Evolutionary conservation across 2,113 vertebrate species (phyloP).

Genomic region (Silurus meridionalis): DNA sequence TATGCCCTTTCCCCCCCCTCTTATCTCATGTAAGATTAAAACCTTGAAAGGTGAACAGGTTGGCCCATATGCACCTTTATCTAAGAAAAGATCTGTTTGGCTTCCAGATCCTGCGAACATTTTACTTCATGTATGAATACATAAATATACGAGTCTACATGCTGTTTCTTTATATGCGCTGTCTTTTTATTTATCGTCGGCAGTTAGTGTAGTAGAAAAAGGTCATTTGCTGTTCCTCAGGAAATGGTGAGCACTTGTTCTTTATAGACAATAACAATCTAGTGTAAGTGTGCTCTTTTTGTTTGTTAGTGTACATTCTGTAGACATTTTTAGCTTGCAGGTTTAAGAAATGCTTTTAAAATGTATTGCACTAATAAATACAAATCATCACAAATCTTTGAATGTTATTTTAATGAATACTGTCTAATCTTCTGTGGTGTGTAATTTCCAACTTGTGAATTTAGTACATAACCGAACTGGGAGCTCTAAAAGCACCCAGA

Average conservation of each 20-base stretch:
- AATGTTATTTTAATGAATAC: not conserved
- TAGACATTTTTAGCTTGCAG: not conserved
- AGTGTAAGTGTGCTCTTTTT: not conserved
- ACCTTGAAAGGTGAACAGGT: not conserved
- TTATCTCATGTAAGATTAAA: constrained; percentile 14
- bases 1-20: not conserved
- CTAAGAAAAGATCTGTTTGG: not conserved
- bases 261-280: not conserved
- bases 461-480: too few species aligned
- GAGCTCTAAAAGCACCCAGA: not conserved
- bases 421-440: not conserved
- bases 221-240: not conserved
- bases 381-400: not conserved
- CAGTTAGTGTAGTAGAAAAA: not conserved
- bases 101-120: not conserved
- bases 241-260: not conserved
- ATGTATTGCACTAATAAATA: not conserved
- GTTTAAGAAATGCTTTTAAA: not conserved
- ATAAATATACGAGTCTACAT: not conserved
- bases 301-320: not conserved
- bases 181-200: too few species aligned
- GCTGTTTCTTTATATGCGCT: not conserved
- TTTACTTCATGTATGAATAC: not conserved
- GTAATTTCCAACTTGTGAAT: not conserved
- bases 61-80: not conserved